Conservation (phyloP, 2,113 vertebrate genomes). For the Chascanopsetta lugubris region DNA sequence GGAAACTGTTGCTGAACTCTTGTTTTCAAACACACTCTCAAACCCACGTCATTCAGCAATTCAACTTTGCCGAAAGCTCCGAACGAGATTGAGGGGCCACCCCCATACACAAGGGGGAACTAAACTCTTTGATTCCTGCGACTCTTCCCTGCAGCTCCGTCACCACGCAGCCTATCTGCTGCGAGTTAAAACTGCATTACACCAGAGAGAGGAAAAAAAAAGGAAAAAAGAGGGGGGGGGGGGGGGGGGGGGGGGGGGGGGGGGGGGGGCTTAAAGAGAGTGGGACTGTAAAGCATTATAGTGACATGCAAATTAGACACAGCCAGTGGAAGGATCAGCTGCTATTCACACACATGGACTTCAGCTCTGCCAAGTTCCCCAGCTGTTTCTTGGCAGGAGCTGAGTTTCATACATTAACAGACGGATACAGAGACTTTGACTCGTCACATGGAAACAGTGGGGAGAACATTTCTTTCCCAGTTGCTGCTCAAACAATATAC, state of each 20-base stretch:
- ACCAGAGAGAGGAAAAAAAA: conserved; percentile 23
- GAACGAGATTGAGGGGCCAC: background rate
- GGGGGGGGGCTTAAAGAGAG: conserved; percentile 52
- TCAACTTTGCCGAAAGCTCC: background rate
- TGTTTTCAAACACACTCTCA: background rate
- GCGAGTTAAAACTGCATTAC: conserved; percentile 42
- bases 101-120: background rate
- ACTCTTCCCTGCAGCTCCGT: conserved; percentile 10
- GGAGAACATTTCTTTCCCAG: background rate
- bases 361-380: conserved; percentile 30
- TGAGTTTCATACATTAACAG: conserved; percentile 30
- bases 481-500: background rate
- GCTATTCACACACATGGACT: conserved; percentile 2
- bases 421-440: conserved; percentile 26
- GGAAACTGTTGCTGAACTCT: too few relatives aligned
- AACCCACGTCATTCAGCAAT: background rate
- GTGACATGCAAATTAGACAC: conserved; percentile 72
- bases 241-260: conserved; percentile 18
- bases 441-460: conserved; percentile 16
- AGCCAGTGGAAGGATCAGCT: conserved; percentile 63
- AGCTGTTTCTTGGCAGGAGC: conserved; percentile 47
- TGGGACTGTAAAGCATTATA: conserved; percentile 66
- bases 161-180: conserved; percentile 41
- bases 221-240: conserved; percentile 16
- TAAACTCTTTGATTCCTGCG: conserved; percentile 12